Conservation (phyloP, 2,888 invertebrate genomes). For the Lampropteryx suffumata region DNA sequence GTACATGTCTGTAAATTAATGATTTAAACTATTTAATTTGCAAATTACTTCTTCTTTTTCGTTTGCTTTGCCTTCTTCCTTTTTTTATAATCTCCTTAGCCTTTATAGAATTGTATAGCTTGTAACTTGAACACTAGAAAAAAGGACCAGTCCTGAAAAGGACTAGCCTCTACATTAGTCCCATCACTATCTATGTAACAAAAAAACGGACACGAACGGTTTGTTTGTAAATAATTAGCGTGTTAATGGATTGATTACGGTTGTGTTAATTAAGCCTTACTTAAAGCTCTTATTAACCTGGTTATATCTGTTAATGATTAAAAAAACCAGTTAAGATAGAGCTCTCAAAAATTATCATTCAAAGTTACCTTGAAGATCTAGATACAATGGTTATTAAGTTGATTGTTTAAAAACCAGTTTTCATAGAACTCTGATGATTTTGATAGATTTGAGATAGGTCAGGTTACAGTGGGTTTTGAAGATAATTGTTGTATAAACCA, state of each 20-base stretch:
- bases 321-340: slow-evolving; percentile 1
- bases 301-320: background rate
- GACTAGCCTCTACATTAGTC: background rate
- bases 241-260: slow-evolving; percentile 38
- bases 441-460: background rate
- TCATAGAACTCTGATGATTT: background rate
- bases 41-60: no score
- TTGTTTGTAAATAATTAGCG: slow-evolving; percentile 35
- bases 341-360: background rate
- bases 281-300: slow-evolving; percentile 1
- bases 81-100: no score
- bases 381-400: background rate
- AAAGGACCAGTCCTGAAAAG: no score
- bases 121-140: no score
- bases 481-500: no score
- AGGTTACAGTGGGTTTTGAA: no score
- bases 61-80: background rate
- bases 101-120: no score
- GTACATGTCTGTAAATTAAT: no score
- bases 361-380: background rate
- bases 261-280: slow-evolving; percentile 11
- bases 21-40: no score
- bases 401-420: background rate
- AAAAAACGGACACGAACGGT: slow-evolving; percentile 20
- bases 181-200: slow-evolving; percentile 27